Conservation (phyloP, 2,888 invertebrate species). For the Drosophila neonasuta region DNA sequence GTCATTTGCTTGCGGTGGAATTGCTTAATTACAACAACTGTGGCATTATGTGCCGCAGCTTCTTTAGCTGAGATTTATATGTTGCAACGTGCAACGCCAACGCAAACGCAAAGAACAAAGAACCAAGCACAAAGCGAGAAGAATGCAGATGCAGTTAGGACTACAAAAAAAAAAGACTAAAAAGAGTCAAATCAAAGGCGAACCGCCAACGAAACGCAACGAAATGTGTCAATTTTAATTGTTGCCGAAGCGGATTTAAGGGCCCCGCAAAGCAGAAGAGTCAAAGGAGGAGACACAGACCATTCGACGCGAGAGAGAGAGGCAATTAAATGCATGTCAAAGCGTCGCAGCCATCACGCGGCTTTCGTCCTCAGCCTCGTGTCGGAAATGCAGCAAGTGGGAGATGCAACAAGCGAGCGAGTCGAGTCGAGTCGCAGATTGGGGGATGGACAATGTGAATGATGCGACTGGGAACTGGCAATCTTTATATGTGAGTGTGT, state of each 20-base stretch:
- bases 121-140: conserved; percentile 47
- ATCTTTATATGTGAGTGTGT: conserved; percentile 50
- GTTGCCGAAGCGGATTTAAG: conserved; percentile 73
- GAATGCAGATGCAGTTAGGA: conserved; percentile 61
- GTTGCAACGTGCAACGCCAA: conserved; percentile 37
- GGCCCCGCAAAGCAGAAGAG: conserved; percentile 32
- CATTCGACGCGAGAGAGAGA: conserved; percentile 29
- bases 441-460: conserved; percentile 9
- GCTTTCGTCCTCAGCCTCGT: conserved; percentile 12
- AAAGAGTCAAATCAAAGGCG: conserved; percentile 52
- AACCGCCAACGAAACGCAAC: conserved; percentile 69
- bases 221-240: conserved; percentile 80
- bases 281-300: conserved; percentile 10
- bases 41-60: conserved; percentile 35
- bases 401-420: conserved; percentile 3
- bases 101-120: conserved; percentile 76
- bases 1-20: conserved; percentile 51
- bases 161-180: background rate
- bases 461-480: conserved; percentile 25
- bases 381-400: conserved; percentile 48
- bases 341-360: conserved; percentile 71
- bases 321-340: conserved; percentile 80
- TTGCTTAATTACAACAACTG: conserved; percentile 69
- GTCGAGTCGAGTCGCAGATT: background rate
- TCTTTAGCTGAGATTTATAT: conserved; percentile 54